Base-by-base conservation (phyloP, 2,797 vertebrate genomes). In the Gadopsis marmoratus region DNA sequence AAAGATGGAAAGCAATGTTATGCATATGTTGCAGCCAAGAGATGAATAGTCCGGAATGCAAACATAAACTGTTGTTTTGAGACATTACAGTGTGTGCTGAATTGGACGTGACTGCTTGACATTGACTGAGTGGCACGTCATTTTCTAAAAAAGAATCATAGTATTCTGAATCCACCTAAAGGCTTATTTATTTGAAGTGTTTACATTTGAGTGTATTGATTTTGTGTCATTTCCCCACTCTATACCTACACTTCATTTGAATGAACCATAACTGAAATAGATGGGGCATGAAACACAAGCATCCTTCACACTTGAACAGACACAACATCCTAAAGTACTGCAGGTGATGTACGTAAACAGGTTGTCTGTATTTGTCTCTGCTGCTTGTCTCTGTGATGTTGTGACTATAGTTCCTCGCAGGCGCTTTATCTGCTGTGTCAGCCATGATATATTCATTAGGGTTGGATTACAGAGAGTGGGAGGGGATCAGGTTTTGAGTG, bases 361-460 rank as follows among this genome's bases (percentile, higher is more conserved):
- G n/a, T 75, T 50, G 70, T 79, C 41, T 63, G 74, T 37, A 4
- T 84, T 53, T 79, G 78, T 86, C 78, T 86, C 55, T 59, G 53
- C 58, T 71, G 35, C 41, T 1, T 65, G 70, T 89, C 58, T 82
- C 51, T 0, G 29, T 48, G 74, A 81, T 88, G 88, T 85, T 89
- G 84, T 88, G 89, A 91, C 86, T 86, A 73, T 56, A 71, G 80
- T 75, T 82, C 84, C 77, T 86, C 13, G 7, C 60, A 26, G 79
- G 66, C 78, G 39, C 77, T 86, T 86, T 87, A 90, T 92, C 92
- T 90, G 79, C 90, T 90, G 86, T 90, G 92, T 94, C 94, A 94
- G 92, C 88, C 90, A 76, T 92, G 92, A 93, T 94, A 89, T 88
- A 92, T 94, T 95, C 94, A 95, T 95, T 95, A 96, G 91, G 72